These are phyloP conservation scores for Characodon lateralis DNA, from an alignment of 2,797 vertebrate species.

Conservation along the genomic window DNA sequence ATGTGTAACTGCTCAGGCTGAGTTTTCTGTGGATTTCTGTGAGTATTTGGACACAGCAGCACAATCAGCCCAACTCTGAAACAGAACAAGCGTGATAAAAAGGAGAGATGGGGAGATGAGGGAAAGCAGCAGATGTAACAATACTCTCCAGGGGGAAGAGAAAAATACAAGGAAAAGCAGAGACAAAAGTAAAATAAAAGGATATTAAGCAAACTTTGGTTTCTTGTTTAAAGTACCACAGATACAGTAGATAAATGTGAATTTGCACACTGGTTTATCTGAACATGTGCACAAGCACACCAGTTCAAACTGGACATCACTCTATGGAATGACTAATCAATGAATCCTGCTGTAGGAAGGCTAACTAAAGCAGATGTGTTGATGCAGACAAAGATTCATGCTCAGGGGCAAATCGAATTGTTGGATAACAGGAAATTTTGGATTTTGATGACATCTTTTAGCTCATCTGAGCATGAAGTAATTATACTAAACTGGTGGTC, in stretches of 20 bases:
- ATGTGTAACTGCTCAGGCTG: slow-evolving; percentile 19
- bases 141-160: slow-evolving; percentile 56
- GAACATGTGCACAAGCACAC: slow-evolving; percentile 1
- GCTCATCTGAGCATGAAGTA: neutral
- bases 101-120: slow-evolving; percentile 40
- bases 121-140: slow-evolving; percentile 64
- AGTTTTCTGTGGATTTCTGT: slow-evolving; percentile 30
- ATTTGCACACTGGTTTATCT: neutral
- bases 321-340: neutral
- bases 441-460: slow-evolving; percentile 20
- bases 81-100: slow-evolving; percentile 68
- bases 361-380: neutral
- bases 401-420: neutral
- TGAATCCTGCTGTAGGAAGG: neutral
- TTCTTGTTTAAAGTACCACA: slow-evolving; percentile 33
- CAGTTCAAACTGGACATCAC: slow-evolving; percentile 4
- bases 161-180: slow-evolving; percentile 50
- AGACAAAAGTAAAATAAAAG: slow-evolving; percentile 40
- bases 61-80: slow-evolving; percentile 62
- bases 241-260: slow-evolving; percentile 3
- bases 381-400: neutral
- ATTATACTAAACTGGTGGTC: neutral
- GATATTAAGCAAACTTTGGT: slow-evolving; percentile 38
- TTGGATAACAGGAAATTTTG: neutral
- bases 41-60: slow-evolving; percentile 29